These are phyloP conservation scores for Actias luna DNA, from an alignment of 2,888 invertebrate species.

Conservation along the genomic window DNA sequence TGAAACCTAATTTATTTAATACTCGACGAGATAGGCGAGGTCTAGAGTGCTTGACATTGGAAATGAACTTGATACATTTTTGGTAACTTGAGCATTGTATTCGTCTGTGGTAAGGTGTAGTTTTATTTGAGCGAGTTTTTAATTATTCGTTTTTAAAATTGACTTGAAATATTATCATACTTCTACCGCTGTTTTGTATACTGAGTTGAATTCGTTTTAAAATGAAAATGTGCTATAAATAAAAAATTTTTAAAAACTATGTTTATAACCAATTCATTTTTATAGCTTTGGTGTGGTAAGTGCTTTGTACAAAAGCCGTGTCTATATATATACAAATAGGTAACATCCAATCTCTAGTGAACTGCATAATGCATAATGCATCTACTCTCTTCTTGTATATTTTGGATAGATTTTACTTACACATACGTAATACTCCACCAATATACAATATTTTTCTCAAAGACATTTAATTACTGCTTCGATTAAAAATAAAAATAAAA, in stretches of 20 bases:
- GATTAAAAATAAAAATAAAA: too few species aligned
- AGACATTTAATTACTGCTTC: too few species aligned
- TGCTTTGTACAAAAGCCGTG: neutral
- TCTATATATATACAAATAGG: neutral
- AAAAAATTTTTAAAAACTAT: neutral
- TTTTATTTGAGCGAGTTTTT: neutral
- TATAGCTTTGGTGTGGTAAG: neutral
- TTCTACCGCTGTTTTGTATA: neutral
- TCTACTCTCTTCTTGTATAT: neutral
- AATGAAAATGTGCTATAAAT: conserved; percentile 1
- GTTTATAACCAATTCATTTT: neutral
- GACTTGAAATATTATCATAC: neutral
- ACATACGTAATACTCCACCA: too few species aligned
- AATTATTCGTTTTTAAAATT: conserved; percentile 10
- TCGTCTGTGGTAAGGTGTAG: neutral
- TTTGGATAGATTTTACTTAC: too few species aligned
- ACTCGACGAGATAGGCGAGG: conserved; percentile 31
- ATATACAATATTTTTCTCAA: too few species aligned
- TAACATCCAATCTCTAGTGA: neutral
- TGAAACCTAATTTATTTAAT: conserved; percentile 40
- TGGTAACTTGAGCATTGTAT: conserved; percentile 11
- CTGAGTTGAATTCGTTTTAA: conserved; percentile 1
- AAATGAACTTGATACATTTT: conserved; percentile 21
- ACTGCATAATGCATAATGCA: neutral
- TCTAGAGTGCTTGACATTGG: conserved; percentile 28